A percentile compares a stretch with the other conserved stretches of the same genome.
Conservation (phyloP, 2,113 vertebrate genomes). For the human region GRCh38 chr22:39827501-39828000, state of each 20-base stretch:
- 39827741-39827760: background rate
- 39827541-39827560: background rate
- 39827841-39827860: background rate
- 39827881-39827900: slow-evolving; percentile 34
- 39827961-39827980: background rate
- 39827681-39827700: background rate
- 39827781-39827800: background rate
- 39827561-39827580: background rate
- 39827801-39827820: background rate
- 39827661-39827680: background rate
- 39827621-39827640: background rate
- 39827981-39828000: background rate
- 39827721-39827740: background rate
- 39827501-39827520: background rate
- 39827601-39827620: background rate
- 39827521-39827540: background rate
- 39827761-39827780: background rate
- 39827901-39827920: slow-evolving; percentile 18
- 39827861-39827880: slow-evolving; percentile 7
- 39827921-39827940: background rate
- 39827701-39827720: too few relatives aligned
- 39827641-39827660: background rate
- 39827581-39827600: background rate
- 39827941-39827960: background rate
- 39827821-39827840: background rate